Evolutionary conservation across 2,113 vertebrate species (phyloP), one percentile per base, ranked within the genome.

Genomic region (Eretmochelys imbricata): DNA sequence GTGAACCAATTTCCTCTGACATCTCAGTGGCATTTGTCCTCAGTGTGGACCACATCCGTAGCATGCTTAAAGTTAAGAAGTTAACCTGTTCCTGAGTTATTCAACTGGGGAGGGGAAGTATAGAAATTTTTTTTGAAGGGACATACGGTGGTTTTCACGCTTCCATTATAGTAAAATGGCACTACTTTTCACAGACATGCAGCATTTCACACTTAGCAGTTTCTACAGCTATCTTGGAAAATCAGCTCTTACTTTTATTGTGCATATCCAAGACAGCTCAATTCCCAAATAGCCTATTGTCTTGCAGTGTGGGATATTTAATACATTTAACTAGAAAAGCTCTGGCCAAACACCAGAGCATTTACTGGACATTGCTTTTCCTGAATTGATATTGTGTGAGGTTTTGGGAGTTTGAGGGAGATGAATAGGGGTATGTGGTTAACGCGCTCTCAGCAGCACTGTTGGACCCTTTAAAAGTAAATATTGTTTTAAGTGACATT

Each of bases 401-500:
- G n/a, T 53, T 51, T 91, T 93, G 29, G 42, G 10, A 59, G 27
- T 24, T 0, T 1, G 42, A 78, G 20, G 24, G 75, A 46, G 42
- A 13, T 48, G 42, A 24, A 78, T 42, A 69, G 24, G 46, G 6
- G 4, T 78, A 16, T 27, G 25, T 46, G 42, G 42, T 46, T 76
- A 76, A 46, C 4, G 1, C 11, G 20, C 2, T 42, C 89, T 19
- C 2, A 0, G 22, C n/a, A 29, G 10, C 4, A 0, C 2, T 42
- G 12, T 89, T 85, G 11, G 31, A 22, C 81, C 89, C 86, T 22
- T 75, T 90, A 22, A 51, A 81, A 49, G 24, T 85, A 22, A 90
- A n/a, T 42, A 84, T 55, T 55, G 55, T 3, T 76, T 62, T 38
- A 78, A 88, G n/a, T 50, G 31, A 51, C 17, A 78, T 90, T 49